Conservation (phyloP, 2,113 vertebrate genomes). For the Circaetus cinerascens region DNA sequence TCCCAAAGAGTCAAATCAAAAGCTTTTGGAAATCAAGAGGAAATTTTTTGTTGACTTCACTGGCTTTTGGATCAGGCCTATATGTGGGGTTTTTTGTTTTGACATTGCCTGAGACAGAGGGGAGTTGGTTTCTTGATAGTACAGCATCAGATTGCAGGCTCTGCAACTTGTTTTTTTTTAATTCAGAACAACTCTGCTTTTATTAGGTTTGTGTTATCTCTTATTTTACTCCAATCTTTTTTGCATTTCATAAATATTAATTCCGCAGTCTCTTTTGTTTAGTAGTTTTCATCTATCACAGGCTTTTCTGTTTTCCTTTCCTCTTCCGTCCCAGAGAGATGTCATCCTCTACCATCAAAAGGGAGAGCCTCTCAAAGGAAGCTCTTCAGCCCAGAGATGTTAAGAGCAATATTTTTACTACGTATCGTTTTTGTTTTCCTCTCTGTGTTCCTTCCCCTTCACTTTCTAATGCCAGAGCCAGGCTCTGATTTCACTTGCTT, state of each 20-base stretch:
- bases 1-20: not conserved
- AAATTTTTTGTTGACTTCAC: not conserved
- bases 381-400: not conserved
- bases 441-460: not conserved
- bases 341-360: constrained; percentile 24
- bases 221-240: constrained; percentile 25
- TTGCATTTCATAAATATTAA: constrained; percentile 58
- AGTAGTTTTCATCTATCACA: constrained; percentile 25
- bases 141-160: not conserved
- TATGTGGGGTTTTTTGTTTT: not conserved
- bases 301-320: constrained; percentile 24
- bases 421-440: not conserved
- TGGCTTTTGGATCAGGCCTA: not conserved
- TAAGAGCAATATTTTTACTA: not conserved
- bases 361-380: not conserved
- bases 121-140: not conserved
- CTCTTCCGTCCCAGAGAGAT: not conserved
- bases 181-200: constrained; percentile 37
- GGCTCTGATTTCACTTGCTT: not conserved
- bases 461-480: not conserved
- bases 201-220: constrained; percentile 31
- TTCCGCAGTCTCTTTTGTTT: constrained; percentile 15
- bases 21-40: not conserved
- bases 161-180: not conserved
- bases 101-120: not conserved